phyloP scores from a whole-genome alignment of 2,888 invertebrate genomes.

The Ceramica pisi region DNA sequence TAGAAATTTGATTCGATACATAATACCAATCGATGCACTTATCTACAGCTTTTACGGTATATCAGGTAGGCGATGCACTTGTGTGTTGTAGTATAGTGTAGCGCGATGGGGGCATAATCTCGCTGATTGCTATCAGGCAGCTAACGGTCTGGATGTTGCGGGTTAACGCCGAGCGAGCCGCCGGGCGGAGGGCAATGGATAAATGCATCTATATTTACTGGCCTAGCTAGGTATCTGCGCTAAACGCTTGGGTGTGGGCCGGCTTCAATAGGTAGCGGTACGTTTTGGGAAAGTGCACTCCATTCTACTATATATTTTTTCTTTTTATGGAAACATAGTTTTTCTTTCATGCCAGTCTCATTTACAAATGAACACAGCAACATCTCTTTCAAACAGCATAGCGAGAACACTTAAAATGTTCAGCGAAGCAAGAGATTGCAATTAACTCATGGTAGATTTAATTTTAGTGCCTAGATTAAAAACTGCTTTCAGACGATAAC shows the following conservation, averaged over 20 bases:
- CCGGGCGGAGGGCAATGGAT: conserved; percentile 61
- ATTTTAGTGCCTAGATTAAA: conserved; percentile 55
- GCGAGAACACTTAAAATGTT: conserved; percentile 49
- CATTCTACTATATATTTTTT: not conserved
- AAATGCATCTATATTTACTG: conserved; percentile 64
- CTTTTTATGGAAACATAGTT: not conserved
- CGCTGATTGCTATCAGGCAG: conserved; percentile 77
- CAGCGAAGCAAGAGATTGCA: conserved; percentile 54
- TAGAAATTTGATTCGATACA: conserved; percentile 58
- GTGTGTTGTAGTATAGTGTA: conserved; percentile 59
- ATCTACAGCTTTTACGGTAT: conserved; percentile 61
- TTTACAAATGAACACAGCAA: conserved; percentile 23
- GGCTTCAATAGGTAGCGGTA: conserved; percentile 27
- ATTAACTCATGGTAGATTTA: conserved; percentile 51
- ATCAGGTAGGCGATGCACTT: conserved; percentile 59
- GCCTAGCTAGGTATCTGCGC: conserved; percentile 49
- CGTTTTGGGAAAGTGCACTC: conserved; percentile 29
- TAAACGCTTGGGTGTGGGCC: conserved; percentile 47
- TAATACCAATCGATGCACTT: conserved; percentile 54
- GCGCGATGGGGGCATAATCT: conserved; percentile 74
- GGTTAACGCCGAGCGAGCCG: conserved; percentile 66
- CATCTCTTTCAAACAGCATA: conserved; percentile 31
- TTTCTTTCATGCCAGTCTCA: conserved; percentile 23
- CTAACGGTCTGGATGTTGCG: conserved; percentile 71
- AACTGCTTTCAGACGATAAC: conserved; percentile 24